These are phyloP conservation scores for Mastomys natalensis DNA, from an alignment of 2,113 vertebrate genomes.

Conservation along the genomic window DNA sequence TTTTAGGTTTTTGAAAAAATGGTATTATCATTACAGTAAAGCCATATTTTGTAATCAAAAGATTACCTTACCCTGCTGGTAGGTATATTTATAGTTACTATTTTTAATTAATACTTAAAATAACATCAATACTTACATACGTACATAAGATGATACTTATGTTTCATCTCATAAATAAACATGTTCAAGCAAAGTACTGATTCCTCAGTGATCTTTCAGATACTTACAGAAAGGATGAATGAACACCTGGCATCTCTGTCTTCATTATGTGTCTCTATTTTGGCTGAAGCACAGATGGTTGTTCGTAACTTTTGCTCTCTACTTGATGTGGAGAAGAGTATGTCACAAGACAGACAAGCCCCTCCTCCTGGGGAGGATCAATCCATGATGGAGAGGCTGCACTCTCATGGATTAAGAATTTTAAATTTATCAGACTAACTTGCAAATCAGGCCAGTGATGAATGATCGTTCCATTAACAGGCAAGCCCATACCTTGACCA, in stretches of 20 bases:
- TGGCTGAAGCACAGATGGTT: not conserved
- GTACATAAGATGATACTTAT: not conserved
- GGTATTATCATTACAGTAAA: not conserved
- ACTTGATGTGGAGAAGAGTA: too few species aligned
- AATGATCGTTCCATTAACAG: not conserved
- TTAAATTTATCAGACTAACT: not conserved
- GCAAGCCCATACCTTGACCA: too few species aligned
- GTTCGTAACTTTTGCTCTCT: not conserved
- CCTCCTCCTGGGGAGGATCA: not conserved
- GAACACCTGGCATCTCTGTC: not conserved
- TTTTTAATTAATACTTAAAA: not conserved
- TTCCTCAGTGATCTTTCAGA: not conserved
- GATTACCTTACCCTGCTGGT: not conserved
- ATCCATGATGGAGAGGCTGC: not conserved
- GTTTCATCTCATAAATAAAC: not conserved
- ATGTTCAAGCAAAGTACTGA: not conserved
- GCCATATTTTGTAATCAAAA: slow-evolving; percentile 6
- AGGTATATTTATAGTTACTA: not conserved
- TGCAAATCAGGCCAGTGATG: not conserved
- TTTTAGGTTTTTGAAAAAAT: slow-evolving; percentile 24
- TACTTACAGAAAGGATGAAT: too few species aligned
- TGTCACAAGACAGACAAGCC: not conserved
- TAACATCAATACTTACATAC: not conserved
- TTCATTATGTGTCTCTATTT: not conserved
- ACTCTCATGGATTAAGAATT: not conserved